phyloP scores from a whole-genome alignment of 2,888 invertebrate genomes.

The Gnatocerus cornutus region DNA sequence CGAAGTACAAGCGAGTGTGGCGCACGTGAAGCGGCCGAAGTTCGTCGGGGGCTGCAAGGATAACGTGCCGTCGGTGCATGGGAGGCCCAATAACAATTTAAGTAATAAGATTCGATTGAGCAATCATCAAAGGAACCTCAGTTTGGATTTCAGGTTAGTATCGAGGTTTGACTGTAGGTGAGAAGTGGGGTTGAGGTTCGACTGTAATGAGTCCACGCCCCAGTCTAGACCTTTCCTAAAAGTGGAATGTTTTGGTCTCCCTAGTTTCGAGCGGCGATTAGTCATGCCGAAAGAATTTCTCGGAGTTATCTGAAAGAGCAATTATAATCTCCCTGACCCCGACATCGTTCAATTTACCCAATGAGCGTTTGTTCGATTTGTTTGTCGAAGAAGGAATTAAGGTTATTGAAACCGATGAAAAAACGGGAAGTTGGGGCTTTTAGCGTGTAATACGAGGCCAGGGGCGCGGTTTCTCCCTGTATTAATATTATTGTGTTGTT shows the following conservation, averaged over 20 bases:
- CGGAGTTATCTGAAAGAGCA: conserved; percentile 20
- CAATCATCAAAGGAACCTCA: conserved; percentile 90
- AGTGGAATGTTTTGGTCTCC: too few species aligned
- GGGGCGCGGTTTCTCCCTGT: too few species aligned
- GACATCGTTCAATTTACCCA: conserved; percentile 5
- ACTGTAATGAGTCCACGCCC: background rate
- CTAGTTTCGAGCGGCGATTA: conserved; percentile 14
- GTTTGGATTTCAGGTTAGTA: conserved; percentile 88
- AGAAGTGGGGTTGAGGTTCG: too few species aligned
- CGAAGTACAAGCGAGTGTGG: conserved; percentile 57
- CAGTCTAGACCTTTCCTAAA: too few species aligned
- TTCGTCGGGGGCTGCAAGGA: conserved; percentile 66
- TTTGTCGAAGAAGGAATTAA: too few species aligned
- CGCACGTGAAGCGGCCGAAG: conserved; percentile 67
- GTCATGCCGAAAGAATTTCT: conserved; percentile 20
- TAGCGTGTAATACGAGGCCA: too few species aligned
- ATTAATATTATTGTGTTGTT: background rate
- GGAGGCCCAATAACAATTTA: conserved; percentile 71
- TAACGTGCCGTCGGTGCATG: conserved; percentile 75
- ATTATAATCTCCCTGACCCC: conserved; percentile 30
- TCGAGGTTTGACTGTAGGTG: background rate
- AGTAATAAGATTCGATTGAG: conserved; percentile 74
- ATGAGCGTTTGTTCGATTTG: background rate
- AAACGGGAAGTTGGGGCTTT: background rate
- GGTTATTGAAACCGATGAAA: background rate